Evolutionary conservation across 2,113 vertebrate genomes (phyloP).

Genomic region (Lamprotornis superbus): DNA sequence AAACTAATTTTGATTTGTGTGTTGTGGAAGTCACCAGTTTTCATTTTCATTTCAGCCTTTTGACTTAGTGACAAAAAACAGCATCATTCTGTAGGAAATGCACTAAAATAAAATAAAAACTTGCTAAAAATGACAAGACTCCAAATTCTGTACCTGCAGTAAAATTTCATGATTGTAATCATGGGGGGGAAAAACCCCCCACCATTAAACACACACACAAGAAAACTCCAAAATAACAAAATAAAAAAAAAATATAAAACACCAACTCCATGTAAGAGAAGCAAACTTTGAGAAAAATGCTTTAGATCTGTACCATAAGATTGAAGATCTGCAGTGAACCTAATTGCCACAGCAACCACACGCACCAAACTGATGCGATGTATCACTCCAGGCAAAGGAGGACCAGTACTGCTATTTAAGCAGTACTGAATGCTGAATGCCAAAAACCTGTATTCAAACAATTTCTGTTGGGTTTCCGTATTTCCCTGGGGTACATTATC

Average conservation of each 20-base stretch:
- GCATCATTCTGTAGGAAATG: not conserved
- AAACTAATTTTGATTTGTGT: conserved; percentile 22
- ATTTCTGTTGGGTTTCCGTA: not conserved
- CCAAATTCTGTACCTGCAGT: not conserved
- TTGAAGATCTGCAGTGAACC: not conserved
- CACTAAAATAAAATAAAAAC: not conserved
- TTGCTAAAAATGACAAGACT: not conserved
- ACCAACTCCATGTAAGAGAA: not conserved
- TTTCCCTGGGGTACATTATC: not conserved
- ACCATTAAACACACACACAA: not conserved
- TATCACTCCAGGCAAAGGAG: not conserved
- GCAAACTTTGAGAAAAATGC: not conserved
- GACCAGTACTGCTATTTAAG: not conserved
- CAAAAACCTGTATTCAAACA: not conserved
- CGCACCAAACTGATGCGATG: not conserved
- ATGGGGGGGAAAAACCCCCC: rapidly evolving
- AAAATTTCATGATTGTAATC: not conserved
- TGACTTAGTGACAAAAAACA: not conserved
- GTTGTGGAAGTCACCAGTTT: not conserved
- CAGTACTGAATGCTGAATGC: not conserved
- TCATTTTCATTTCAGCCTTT: not conserved
- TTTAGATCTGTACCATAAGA: not conserved
- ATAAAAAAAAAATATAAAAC: not conserved
- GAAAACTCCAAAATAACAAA: not conserved
- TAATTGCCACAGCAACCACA: not conserved